Evolutionary conservation across 2,113 vertebrate genomes (phyloP).

Genomic region (Amblyornis subalaris): DNA sequence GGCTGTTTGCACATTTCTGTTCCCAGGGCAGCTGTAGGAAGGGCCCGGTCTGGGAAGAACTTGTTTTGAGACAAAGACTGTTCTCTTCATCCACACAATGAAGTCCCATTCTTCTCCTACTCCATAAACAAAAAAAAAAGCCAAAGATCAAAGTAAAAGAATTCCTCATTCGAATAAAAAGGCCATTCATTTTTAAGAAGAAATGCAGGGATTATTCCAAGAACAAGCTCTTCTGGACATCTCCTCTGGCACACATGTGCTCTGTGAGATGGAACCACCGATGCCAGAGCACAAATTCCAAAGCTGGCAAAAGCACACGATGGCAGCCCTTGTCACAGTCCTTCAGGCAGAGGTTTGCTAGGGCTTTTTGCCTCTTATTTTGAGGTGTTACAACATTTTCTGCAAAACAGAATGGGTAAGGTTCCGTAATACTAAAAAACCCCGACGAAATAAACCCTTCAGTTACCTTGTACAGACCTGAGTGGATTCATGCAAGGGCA

Average conservation of each 20-base stretch:
- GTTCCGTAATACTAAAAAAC: neutral
- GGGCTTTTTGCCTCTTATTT: neutral
- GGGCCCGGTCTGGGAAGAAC: neutral
- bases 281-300: neutral
- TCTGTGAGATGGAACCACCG: neutral
- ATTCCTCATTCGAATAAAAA: neutral
- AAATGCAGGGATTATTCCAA: constrained; percentile 15
- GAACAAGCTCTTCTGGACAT: constrained; percentile 9
- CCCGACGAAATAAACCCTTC: neutral
- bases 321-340: neutral
- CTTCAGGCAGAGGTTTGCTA: neutral
- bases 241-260: neutral
- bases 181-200: constrained; percentile 24
- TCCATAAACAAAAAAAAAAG: neutral
- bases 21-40: neutral
- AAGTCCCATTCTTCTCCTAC: neutral
- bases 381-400: neutral
- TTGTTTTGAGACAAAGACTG: constrained; percentile 14
- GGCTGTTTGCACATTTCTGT: neutral
- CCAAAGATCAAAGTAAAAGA: neutral
- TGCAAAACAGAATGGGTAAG: neutral
- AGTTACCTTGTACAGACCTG: fast-evolving
- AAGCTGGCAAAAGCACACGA: neutral
- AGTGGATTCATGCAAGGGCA: neutral
- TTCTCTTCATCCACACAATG: constrained; percentile 15